Percentiles rank a stretch among this genome's conserved stretches.
phyloP scores from a whole-genome alignment of 2,797 vertebrate species.

The Semotilus atromaculatus region DNA sequence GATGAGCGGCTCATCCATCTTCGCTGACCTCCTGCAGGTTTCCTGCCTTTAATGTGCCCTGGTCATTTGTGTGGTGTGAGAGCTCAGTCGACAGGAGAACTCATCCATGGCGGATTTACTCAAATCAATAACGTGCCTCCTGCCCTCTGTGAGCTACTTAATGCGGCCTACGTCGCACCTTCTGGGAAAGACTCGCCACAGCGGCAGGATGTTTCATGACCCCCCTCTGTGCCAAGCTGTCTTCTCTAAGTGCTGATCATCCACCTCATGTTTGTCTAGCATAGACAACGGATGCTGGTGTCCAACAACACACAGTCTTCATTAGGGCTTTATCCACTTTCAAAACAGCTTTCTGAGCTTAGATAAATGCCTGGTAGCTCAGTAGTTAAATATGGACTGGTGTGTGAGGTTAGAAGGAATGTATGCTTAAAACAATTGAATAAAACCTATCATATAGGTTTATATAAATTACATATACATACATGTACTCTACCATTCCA shows the following conservation, averaged over 20 bases:
- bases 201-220: conserved; percentile 49
- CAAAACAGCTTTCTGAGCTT: conserved; percentile 65
- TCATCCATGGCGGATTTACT: conserved; percentile 75
- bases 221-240: conserved; percentile 61
- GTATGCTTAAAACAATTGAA: neutral
- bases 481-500: neutral
- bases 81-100: conserved; percentile 72
- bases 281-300: conserved; percentile 68
- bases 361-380: neutral
- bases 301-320: conserved; percentile 69
- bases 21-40: conserved; percentile 66
- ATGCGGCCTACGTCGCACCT: conserved; percentile 64
- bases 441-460: neutral
- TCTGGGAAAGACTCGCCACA: conserved; percentile 54
- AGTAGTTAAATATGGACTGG: conserved; percentile 2
- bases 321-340: conserved; percentile 70
- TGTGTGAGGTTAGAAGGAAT: neutral
- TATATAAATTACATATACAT: neutral
- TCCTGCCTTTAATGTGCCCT: conserved; percentile 74
- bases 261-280: conserved; percentile 72
- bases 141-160: conserved; percentile 66
- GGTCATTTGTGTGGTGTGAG: conserved; percentile 76
- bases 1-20: conserved; percentile 73
- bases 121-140: conserved; percentile 71
- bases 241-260: conserved; percentile 69